phyloP scores from a whole-genome alignment of 2,797 vertebrate species.

The Hyperoplus lanceolatus region DNA sequence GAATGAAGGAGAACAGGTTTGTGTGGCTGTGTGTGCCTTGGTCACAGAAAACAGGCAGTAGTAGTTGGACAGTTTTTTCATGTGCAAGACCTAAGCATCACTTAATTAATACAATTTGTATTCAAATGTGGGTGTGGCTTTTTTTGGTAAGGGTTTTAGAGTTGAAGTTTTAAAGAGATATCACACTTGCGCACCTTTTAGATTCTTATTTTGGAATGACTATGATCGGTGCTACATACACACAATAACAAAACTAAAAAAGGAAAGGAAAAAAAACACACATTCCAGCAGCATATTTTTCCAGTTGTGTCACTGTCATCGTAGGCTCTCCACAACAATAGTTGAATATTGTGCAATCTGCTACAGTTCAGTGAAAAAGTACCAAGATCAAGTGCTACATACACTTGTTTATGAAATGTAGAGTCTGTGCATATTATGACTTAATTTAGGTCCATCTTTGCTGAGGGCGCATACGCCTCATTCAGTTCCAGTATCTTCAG shows the following conservation, averaged over 20 bases:
- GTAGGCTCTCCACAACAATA: background rate
- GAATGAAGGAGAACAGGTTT: slow-evolving; percentile 17
- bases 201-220: slow-evolving; percentile 14
- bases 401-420: slow-evolving; percentile 13
- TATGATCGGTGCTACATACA: background rate
- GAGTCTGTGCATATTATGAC: background rate
- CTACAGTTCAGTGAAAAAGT: background rate
- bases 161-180: background rate
- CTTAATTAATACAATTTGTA: background rate
- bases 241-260: background rate
- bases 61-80: slow-evolving; percentile 19
- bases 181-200: background rate
- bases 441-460: slow-evolving; percentile 7
- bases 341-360: background rate
- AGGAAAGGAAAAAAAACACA: background rate
- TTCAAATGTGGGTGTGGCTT: background rate
- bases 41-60: slow-evolving; percentile 10
- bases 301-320: slow-evolving; percentile 13
- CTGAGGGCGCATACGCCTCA: background rate
- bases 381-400: slow-evolving; percentile 14
- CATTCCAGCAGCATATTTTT: slow-evolving; percentile 24
- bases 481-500: slow-evolving; percentile 26
- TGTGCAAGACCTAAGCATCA: slow-evolving; percentile 13
- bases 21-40: background rate
- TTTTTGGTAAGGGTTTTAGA: slow-evolving; percentile 23